A percentile compares a stretch with the other conserved stretches of the same genome.
These are phyloP conservation scores for Zophobas atratus DNA, from an alignment of 1,140 invertebrate genomes.

Conservation along the genomic window DNA sequence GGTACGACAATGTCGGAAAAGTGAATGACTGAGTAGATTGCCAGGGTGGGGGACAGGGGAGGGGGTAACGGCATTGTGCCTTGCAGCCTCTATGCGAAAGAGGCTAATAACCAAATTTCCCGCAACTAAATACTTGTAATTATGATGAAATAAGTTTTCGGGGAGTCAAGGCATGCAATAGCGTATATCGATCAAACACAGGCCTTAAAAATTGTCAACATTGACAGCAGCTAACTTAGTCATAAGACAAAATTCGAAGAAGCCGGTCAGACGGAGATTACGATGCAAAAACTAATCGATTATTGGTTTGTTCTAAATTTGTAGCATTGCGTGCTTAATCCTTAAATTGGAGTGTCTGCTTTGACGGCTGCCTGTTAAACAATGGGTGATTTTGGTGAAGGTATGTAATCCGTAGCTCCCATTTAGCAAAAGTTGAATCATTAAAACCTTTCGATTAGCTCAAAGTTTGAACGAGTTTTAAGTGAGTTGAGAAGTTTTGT, in stretches of 20 bases:
- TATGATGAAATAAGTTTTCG: conserved; percentile 50
- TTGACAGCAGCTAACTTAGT: conserved; percentile 49
- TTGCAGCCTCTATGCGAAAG: conserved; percentile 21
- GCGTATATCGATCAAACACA: conserved; percentile 61
- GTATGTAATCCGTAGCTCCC: conserved; percentile 52
- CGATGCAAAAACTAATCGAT: conserved; percentile 44
- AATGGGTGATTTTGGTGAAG: conserved; percentile 65
- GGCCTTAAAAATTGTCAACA: conserved; percentile 62
- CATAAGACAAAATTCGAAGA: conserved; percentile 29
- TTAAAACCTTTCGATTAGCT: conserved; percentile 21
- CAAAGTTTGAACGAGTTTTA: background rate
- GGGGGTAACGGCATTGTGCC: conserved; percentile 13
- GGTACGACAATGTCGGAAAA: background rate
- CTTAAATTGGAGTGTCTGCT: conserved; percentile 56
- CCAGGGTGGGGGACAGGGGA: background rate
- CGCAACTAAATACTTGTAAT: conserved; percentile 45
- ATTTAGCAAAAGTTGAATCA: conserved; percentile 22
- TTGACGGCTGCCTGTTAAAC: conserved; percentile 47
- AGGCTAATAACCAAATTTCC: conserved; percentile 37
- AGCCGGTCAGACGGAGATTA: conserved; percentile 5
- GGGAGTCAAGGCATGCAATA: conserved; percentile 54
- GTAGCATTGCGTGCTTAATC: conserved; percentile 54
- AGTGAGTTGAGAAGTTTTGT: background rate
- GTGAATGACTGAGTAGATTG: background rate
- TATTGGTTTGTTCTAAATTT: conserved; percentile 54